phyloP scores from a whole-genome alignment of 1,140 invertebrate species.

The Drosophila ercepeae region DNA sequence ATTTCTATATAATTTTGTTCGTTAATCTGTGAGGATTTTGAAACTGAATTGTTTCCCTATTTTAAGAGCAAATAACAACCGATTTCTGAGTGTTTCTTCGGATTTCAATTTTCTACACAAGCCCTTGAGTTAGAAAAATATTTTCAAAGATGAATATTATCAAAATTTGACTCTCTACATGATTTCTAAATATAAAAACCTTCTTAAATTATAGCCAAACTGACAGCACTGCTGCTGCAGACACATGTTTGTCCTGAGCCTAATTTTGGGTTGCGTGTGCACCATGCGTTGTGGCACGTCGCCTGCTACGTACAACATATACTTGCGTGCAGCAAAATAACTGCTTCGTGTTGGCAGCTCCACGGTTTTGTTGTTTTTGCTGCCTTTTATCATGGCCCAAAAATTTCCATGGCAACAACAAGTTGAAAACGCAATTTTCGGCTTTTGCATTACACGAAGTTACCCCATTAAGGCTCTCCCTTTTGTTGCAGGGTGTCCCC shows the following conservation, averaged over 20 bases:
- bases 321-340: conserved; percentile 72
- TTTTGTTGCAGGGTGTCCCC: conserved; percentile 7
- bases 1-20: too few species aligned
- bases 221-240: conserved; percentile 26
- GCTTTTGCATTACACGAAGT: conserved; percentile 60
- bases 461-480: conserved; percentile 15
- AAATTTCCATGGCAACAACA: conserved; percentile 58
- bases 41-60: too few species aligned
- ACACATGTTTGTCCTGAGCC: conserved; percentile 60
- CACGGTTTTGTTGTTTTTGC: conserved; percentile 22
- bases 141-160: background rate
- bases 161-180: background rate
- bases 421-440: conserved; percentile 62
- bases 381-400: conserved; percentile 46
- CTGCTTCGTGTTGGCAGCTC: conserved; percentile 48
- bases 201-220: background rate
- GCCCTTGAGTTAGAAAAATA: background rate
- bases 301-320: conserved; percentile 6
- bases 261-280: conserved; percentile 74
- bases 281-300: conserved; percentile 51
- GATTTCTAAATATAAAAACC: background rate
- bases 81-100: too few species aligned
- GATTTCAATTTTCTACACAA: background rate
- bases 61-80: too few species aligned
- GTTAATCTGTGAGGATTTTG: too few species aligned